Base-by-base conservation (phyloP, 2,888 invertebrate species). In the Drosophila picticornis region DNA sequence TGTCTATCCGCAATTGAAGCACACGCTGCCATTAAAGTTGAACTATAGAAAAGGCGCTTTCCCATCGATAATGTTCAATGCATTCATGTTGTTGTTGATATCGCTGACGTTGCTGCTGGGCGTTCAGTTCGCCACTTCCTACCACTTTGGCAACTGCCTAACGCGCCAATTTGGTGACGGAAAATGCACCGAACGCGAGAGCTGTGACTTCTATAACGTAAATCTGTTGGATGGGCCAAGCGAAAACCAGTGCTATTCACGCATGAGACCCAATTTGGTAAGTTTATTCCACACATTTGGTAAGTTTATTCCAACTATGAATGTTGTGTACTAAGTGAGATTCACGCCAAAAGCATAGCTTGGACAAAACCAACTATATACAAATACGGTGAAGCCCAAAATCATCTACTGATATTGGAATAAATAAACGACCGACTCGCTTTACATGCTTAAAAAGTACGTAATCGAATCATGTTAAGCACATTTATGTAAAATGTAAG, bases 231-330 rank as follows among this genome's bases (percentile, higher is more conserved):
- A 72, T 46, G 32, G 22, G 31, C 0, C 31, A 19, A 67, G 43
- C 53, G 73, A 46, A 16, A 48, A 13, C 0, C 68, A 74, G 22
- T 84, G 84, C 48, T 55, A 29, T 32, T 84, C 84, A 31, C 82
- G 67, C 36, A 70, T 72, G 55, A 52, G 84, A 50, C 82, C 80
- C 1, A 66, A 72, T 7, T 46, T 84, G 88, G 84, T 87, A 66
- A 73, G 81, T 16, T 31, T 56, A 55, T 36, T 25, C 36, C 6
- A 2, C 11, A n/a, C n/a, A 72, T 7, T 46, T 84, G 88, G 84
- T 87, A 66, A 73, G 81, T 16, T 31, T 56, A 55, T 36, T 25
- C 36, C 6, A 2, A 6, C n/a, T n/a, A n/a, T 4, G 29, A 16
- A 25, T 25, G 2, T 29, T 38, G 2, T 56, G 3, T 2, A 27